Evolutionary conservation across 2,888 invertebrate species (phyloP).

Genomic region (Cryptocheilus praepositus): DNA sequence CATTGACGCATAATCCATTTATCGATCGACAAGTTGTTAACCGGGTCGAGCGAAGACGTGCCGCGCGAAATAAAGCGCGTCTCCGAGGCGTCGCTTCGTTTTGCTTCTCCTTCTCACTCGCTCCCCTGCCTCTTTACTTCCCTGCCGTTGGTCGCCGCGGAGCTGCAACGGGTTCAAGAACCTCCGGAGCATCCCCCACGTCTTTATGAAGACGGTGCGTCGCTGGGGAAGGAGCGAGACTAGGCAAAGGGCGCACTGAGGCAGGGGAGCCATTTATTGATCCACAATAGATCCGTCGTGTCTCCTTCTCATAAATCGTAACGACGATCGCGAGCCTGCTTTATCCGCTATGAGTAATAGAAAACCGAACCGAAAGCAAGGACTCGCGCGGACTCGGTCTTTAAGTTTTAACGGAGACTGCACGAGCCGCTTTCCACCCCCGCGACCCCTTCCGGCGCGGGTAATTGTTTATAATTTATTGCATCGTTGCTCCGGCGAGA

Average conservation of each 20-base stretch:
- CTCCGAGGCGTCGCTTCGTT: conserved; percentile 5
- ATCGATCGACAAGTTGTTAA: not conserved
- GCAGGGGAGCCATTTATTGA: conserved; percentile 26
- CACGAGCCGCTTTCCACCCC: not conserved
- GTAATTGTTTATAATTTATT: conserved; percentile 45
- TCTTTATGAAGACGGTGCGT: conserved; percentile 16
- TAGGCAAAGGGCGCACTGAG: no score
- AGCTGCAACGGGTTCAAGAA: conserved; percentile 30
- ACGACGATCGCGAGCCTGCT: conserved; percentile 11
- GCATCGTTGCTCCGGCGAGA: conserved; percentile 30
- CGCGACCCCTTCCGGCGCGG: conserved; percentile 15
- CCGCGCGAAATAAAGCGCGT: conserved; percentile 13
- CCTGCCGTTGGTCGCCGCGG: conserved; percentile 1
- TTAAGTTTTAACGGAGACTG: conserved; percentile 10
- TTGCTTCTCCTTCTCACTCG: conserved; percentile 1
- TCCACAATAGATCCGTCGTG: conserved; percentile 41
- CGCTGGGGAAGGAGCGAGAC: conserved; percentile 1
- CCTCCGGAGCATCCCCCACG: conserved; percentile 20
- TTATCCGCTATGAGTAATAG: conserved; percentile 12
- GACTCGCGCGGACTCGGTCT: not conserved
- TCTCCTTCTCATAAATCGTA: conserved; percentile 33
- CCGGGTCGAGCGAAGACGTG: conserved; percentile 2
- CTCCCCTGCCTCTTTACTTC: conserved; percentile 7
- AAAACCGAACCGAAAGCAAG: conserved; percentile 20
- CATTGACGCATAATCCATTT: conserved; percentile 2